Percentiles rank a stretch among this genome's conserved stretches.
These are phyloP conservation scores for Sorex araneus DNA, from an alignment of 2,113 vertebrate genomes.

Conservation along the genomic window DNA sequence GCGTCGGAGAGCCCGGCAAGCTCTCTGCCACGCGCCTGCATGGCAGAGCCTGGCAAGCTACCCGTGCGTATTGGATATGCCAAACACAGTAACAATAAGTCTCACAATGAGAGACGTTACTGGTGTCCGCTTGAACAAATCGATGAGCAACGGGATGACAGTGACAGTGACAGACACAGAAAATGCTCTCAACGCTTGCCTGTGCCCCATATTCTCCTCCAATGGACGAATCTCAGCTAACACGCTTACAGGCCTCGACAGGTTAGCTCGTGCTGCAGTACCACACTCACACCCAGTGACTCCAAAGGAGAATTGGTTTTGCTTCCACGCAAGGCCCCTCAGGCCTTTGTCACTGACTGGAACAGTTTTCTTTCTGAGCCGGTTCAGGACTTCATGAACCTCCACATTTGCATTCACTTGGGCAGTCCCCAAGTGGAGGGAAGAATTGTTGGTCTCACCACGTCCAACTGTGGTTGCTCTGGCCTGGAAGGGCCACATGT, in stretches of 20 bases:
- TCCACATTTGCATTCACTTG: background rate
- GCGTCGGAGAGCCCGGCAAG: too few relatives aligned
- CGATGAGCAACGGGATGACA: too few relatives aligned
- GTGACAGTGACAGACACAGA: too few relatives aligned
- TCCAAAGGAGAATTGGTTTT: background rate
- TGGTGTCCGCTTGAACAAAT: too few relatives aligned
- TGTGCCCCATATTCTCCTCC: background rate
- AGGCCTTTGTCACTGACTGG: background rate
- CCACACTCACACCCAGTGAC: background rate
- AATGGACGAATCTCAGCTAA: constrained; percentile 8
- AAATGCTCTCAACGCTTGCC: background rate
- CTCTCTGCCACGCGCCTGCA: too few relatives aligned
- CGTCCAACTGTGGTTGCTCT: background rate
- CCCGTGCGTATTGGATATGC: too few relatives aligned
- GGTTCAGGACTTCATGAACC: background rate
- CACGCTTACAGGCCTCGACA: background rate
- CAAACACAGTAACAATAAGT: too few relatives aligned
- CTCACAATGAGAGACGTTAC: too few relatives aligned
- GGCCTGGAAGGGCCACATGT: background rate
- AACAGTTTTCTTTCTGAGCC: background rate
- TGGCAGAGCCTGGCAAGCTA: too few relatives aligned
- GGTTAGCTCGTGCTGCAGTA: background rate
- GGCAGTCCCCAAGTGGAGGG: background rate
- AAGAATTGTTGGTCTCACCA: background rate
- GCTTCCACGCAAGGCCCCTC: background rate